Base-by-base conservation (phyloP, 2,113 vertebrate species). In the Raja brachyura region DNA sequence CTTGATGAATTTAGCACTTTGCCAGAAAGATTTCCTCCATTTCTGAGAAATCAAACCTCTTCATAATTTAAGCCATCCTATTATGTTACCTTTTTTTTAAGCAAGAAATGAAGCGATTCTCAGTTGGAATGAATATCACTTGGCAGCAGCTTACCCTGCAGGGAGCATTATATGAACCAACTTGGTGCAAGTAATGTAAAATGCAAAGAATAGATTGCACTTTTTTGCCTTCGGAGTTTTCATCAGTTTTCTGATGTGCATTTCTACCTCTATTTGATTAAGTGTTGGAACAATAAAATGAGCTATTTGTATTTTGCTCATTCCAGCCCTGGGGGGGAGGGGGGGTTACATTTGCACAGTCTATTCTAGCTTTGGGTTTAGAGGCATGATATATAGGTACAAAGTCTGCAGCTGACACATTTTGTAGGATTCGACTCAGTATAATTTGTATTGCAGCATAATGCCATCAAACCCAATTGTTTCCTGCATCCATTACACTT, bases 361-460 rank as follows among this genome's bases (percentile, higher is more conserved):
- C 66, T 70, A 39, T 90, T 90, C 63, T 6, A 90, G 13, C 25
- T 68, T 31, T 70, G 7, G n/a, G n/a, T 68, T 66, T 39, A 22
- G 31, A 90, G 66, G 63, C 33, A 25, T 16, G 28, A 70, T 31
- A 70, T 70, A 13, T 70, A 39, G 88, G 88, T 33, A 70, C 20
- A 68, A 18, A 70, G 2, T 61, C 81, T 86, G 56, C 81, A 86
- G 22, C 4, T 61, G n/a, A 61, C 81, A 86, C 25, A 86, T 86
- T 86, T 61, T 25, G n/a, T 25, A n/a, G 81, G 56, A 86, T 86
- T 86, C 28, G 81, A 86, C 54, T 86, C 81, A 86, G 61, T 86
- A 86, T 25, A 86, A 86, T 86, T 25, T 90, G n/a, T 70, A 68
- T 90, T 90, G 31, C 66, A 70, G 63, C 66, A 90, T 39, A 90